Conservation (phyloP, 2,888 invertebrate species). For the Vannuccia rotundouncinata region DNA sequence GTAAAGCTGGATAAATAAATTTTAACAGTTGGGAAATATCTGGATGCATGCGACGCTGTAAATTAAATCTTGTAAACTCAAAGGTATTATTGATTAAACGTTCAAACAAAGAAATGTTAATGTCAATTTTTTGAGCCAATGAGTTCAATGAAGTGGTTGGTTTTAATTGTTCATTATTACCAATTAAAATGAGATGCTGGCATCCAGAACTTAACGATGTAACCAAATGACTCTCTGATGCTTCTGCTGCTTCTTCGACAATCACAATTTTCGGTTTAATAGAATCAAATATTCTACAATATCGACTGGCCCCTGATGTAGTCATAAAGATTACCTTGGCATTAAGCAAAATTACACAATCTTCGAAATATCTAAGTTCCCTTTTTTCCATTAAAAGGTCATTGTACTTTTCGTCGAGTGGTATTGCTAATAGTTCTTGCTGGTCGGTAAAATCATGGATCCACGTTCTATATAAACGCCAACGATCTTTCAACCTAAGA, state of each 20-base stretch:
- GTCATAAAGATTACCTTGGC: constrained; percentile 51
- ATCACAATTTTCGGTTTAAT: constrained; percentile 56
- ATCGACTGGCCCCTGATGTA: constrained; percentile 50
- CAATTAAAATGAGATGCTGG: constrained; percentile 64
- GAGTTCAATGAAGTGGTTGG: not conserved
- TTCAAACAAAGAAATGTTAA: constrained; percentile 27
- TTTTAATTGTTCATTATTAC: constrained; percentile 34
- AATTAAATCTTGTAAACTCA: constrained; percentile 1
- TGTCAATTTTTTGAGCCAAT: constrained; percentile 1
- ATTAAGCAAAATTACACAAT: constrained; percentile 44
- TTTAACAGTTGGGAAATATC: constrained; percentile 59
- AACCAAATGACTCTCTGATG: constrained; percentile 75
- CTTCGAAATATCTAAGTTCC: constrained; percentile 43
- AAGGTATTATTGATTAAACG: constrained; percentile 13
- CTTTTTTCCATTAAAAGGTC: constrained; percentile 39
- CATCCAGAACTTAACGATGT: constrained; percentile 68
- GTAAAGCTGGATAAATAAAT: constrained; percentile 57
- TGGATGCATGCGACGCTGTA: constrained; percentile 36
- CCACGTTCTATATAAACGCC: constrained; percentile 58
- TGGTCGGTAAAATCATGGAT: constrained; percentile 42
- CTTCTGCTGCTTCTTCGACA: constrained; percentile 82
- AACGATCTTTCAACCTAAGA: constrained; percentile 50
- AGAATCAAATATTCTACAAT: constrained; percentile 45
- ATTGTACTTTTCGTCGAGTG: constrained; percentile 42
- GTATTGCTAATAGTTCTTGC: not conserved